Conservation (phyloP, 2,113 vertebrate species). For the Tragelaphus buxtoni region DNA sequence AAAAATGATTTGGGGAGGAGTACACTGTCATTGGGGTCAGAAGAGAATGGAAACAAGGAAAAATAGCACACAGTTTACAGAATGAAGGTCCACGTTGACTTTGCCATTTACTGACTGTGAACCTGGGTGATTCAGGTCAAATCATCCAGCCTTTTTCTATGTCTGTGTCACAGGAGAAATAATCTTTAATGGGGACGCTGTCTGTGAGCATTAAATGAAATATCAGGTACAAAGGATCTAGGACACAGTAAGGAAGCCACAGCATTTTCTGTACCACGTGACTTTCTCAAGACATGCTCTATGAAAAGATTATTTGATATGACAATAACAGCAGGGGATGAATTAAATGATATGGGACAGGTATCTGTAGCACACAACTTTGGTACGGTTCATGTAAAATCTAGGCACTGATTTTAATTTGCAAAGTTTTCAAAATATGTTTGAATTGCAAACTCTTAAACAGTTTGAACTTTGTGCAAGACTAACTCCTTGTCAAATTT, state of each 20-base stretch:
- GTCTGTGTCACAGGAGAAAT: not conserved
- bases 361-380: not conserved
- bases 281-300: not conserved
- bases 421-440: not conserved
- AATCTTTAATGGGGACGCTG: not conserved
- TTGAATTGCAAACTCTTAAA: not conserved
- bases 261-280: not conserved
- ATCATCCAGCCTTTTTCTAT: not conserved
- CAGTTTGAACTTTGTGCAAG: not conserved
- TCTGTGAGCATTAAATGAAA: not conserved
- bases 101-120: not conserved
- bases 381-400: not conserved
- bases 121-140: not conserved
- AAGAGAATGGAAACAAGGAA: not conserved
- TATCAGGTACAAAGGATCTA: not conserved
- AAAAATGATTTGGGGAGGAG: not conserved
- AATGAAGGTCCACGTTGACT: not conserved
- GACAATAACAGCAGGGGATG: not conserved
- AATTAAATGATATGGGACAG: not conserved
- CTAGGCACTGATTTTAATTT: not conserved
- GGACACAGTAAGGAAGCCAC: not conserved
- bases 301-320: not conserved
- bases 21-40: not conserved
- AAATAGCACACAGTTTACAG: not conserved
- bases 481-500: not conserved